phyloP scores from a whole-genome alignment of 2,113 vertebrate species.

The human (Homo sapiens) region DNA sequence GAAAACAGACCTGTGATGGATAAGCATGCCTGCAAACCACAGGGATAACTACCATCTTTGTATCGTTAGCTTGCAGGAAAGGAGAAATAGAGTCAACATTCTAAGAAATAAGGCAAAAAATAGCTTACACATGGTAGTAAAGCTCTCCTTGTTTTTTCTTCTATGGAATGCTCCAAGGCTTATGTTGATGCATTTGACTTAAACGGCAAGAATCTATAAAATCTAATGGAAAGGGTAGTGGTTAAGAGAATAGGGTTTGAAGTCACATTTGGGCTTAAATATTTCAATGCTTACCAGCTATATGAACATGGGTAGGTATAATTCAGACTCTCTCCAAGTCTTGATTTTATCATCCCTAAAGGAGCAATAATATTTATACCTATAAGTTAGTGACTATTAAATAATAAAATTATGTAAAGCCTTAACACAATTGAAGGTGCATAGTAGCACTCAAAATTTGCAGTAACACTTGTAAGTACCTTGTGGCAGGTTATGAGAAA shows the following conservation, averaged over 20 bases:
- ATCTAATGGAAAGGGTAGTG: not conserved
- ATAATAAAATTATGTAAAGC: slow-evolving; percentile 62
- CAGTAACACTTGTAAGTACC: slow-evolving; percentile 20
- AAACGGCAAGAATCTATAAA: not conserved
- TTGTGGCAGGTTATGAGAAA: slow-evolving; percentile 46
- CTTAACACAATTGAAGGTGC: slow-evolving; percentile 28
- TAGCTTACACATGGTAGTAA: not conserved
- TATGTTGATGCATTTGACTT: not conserved
- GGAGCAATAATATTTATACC: slow-evolving; percentile 58
- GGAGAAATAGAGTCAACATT: not conserved
- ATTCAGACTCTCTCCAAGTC: slow-evolving; percentile 36
- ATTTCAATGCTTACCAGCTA: slow-evolving; percentile 24
- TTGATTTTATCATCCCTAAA: slow-evolving; percentile 55
- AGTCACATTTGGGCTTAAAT: slow-evolving; percentile 22
- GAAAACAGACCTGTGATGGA: not conserved
- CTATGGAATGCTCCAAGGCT: not conserved
- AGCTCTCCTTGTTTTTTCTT: not conserved
- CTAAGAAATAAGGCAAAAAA: not conserved
- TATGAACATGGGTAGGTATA: slow-evolving; percentile 41
- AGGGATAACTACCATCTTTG: not conserved
- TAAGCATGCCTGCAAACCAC: not conserved
- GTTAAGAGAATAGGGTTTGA: not conserved
- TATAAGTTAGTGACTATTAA: slow-evolving; percentile 62
- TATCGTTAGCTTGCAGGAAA: not conserved
- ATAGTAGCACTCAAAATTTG: slow-evolving; percentile 2